These are phyloP conservation scores for Anguilla marmorata DNA, from an alignment of 2,797 vertebrate genomes.

Conservation along the genomic window DNA sequence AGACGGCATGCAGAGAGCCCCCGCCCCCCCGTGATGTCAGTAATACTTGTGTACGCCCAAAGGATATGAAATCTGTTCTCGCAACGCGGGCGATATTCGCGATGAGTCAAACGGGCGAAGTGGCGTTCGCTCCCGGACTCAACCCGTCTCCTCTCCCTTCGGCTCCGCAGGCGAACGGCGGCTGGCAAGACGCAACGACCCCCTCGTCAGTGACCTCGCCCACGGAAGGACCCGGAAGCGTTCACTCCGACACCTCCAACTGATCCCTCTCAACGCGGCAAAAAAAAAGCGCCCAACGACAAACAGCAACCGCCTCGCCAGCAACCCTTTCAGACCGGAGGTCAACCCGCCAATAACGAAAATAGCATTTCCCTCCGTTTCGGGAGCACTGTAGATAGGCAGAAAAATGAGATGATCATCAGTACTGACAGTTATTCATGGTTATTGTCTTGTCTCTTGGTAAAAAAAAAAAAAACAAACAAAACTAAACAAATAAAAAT, in stretches of 20 bases:
- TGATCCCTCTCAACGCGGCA: conserved; percentile 78
- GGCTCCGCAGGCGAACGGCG: conserved; percentile 85
- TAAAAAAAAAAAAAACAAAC: conserved; percentile 53
- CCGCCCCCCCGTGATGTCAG: not conserved
- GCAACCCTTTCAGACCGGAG: conserved; percentile 72
- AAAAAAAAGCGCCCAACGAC: conserved; percentile 48
- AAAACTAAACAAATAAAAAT: not conserved
- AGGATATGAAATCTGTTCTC: not conserved
- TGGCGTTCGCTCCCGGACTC: not conserved
- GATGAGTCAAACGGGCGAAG: not conserved
- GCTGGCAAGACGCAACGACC: conserved; percentile 97
- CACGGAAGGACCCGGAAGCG: conserved; percentile 99
- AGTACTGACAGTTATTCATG: conserved; percentile 65
- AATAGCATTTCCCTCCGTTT: conserved; percentile 68
- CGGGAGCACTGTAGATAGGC: conserved; percentile 70
- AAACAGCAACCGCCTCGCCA: conserved; percentile 53
- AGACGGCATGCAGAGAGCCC: not conserved
- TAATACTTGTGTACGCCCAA: not conserved
- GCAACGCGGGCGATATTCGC: not conserved
- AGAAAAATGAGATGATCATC: conserved; percentile 35
- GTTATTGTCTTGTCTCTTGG: conserved; percentile 70
- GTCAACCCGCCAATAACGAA: conserved; percentile 71
- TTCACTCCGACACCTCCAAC: conserved; percentile 99
- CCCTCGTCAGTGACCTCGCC: conserved; percentile 98
- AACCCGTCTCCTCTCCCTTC: conserved; percentile 19